A percentile compares a stretch with the other conserved stretches of the same genome.
These are phyloP conservation scores for Acanthoscelides obtectus DNA, from an alignment of 2,888 invertebrate genomes.

Conservation along the genomic window DNA sequence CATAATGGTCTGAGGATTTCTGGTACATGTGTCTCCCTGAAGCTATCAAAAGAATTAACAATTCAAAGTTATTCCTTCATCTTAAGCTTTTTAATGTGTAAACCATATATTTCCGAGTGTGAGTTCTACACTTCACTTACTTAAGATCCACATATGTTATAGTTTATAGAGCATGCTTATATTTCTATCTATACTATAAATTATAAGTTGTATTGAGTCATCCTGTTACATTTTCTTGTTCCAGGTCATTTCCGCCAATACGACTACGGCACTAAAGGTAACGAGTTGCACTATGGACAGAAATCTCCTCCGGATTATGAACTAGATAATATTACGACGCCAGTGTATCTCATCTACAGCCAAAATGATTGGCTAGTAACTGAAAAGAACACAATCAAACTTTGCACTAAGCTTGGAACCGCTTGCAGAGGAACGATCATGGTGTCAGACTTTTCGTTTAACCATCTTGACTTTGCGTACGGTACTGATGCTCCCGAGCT, in stretches of 20 bases:
- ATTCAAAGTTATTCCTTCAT: too few relatives aligned
- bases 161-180: too few relatives aligned
- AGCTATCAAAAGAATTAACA: too few relatives aligned
- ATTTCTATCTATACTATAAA: too few relatives aligned
- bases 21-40: too few relatives aligned
- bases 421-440: constrained; percentile 27
- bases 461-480: constrained; percentile 39
- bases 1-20: too few relatives aligned
- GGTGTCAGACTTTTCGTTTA: constrained; percentile 32
- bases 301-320: constrained; percentile 46
- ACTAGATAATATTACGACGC: constrained; percentile 42
- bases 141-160: too few relatives aligned
- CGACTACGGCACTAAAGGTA: constrained; percentile 49
- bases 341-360: constrained; percentile 48
- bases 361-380: constrained; percentile 51
- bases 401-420: constrained; percentile 37
- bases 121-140: too few relatives aligned
- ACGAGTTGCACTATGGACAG: constrained; percentile 35
- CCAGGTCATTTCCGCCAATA: constrained; percentile 47
- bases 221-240: background rate
- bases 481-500: constrained; percentile 34
- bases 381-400: constrained; percentile 28
- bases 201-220: too few relatives aligned
- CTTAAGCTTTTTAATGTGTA: too few relatives aligned
- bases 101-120: too few relatives aligned